Evolutionary conservation across 2,113 vertebrate genomes (phyloP).

Genomic region (Pycnonotus jocosus): DNA sequence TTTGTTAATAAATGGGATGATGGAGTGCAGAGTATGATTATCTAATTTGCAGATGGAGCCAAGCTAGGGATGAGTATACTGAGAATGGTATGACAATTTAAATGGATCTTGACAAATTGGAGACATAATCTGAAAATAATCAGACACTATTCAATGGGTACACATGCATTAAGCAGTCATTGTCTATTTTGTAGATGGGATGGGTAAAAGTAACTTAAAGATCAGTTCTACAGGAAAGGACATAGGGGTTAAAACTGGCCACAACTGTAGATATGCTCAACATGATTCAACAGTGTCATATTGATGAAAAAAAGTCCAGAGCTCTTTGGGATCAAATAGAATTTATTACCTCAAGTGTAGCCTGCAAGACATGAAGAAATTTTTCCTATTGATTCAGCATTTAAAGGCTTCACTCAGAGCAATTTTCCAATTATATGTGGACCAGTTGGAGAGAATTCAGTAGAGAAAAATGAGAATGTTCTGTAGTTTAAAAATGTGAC

Average conservation of each 20-base stretch:
- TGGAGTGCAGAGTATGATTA: neutral
- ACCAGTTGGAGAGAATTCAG: neutral
- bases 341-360: neutral
- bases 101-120: neutral
- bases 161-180: neutral
- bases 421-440: constrained; percentile 35
- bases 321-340: neutral
- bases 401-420: constrained; percentile 5
- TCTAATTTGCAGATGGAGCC: neutral
- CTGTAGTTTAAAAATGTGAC: neutral
- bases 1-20: neutral
- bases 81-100: neutral
- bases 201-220: neutral
- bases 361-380: constrained; percentile 1
- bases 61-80: neutral
- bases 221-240: neutral
- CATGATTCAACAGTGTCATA: neutral
- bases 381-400: constrained; percentile 22
- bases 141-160: neutral
- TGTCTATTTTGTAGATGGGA: neutral
- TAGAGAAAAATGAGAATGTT: constrained; percentile 35
- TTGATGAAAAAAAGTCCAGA: neutral
- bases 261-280: neutral
- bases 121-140: neutral
- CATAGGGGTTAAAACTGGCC: neutral